Evolutionary conservation across 1,140 invertebrate species (phyloP).

Genomic region (Littorina saxatilis): DNA sequence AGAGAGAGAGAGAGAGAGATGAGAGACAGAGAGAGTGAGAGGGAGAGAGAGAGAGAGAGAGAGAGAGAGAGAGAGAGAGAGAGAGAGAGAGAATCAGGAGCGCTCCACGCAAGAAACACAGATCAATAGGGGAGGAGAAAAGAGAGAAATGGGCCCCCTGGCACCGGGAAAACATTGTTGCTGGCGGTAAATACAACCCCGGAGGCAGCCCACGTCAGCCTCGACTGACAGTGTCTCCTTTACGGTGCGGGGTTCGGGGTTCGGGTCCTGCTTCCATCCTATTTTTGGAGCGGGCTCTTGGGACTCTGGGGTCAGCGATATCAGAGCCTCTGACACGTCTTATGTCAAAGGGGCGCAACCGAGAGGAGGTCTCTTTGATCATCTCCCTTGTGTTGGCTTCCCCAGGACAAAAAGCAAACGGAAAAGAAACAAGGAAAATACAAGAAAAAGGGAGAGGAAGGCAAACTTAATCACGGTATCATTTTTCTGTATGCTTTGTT

Average conservation of each 20-base stretch:
- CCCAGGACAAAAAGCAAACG: not conserved
- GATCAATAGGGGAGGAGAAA: not conserved
- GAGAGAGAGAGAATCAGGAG: not conserved
- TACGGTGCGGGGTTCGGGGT: no score
- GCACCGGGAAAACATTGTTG: not conserved
- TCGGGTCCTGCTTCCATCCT: no score
- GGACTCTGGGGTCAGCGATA: no score
- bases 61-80: conserved; percentile 24
- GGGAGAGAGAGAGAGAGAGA: not conserved
- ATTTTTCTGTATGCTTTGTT: no score
- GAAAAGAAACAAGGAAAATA: not conserved
- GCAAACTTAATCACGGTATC: no score
- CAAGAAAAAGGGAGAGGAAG: not conserved
- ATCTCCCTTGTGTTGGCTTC: no score
- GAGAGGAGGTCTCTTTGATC: no score
- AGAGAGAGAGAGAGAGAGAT: no score
- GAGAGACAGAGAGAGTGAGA: conserved; percentile 24
- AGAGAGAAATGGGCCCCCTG: not conserved
- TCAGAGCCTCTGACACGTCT: no score
- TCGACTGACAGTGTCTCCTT: not conserved
- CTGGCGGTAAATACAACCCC: not conserved
- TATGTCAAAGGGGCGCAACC: no score
- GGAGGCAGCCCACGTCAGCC: no score
- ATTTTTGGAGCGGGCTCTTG: no score
- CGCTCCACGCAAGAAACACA: not conserved